phyloP scores from a whole-genome alignment of 2,113 vertebrate species.

The Cavia porcellus region DNA sequence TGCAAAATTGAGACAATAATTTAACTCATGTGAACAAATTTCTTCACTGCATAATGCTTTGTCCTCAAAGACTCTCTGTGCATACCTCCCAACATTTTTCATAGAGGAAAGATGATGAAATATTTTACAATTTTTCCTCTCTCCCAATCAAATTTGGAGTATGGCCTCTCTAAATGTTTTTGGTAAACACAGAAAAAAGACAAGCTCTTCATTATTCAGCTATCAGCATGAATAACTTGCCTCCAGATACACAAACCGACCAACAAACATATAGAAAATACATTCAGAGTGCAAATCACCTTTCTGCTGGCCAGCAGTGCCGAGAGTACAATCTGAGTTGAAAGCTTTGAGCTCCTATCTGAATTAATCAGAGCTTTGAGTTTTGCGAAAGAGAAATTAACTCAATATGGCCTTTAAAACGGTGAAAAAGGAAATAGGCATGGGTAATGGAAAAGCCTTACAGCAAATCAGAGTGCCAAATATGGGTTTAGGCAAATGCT shows the following conservation, averaged over 20 bases:
- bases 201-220: neutral
- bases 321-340: neutral
- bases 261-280: neutral
- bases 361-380: constrained; percentile 14
- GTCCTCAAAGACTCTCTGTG: constrained; percentile 27
- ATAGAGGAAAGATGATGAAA: constrained; percentile 1
- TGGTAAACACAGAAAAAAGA: constrained; percentile 31
- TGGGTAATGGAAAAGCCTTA: neutral
- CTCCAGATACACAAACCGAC: neutral
- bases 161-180: constrained; percentile 31
- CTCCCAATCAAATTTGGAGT: neutral
- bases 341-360: neutral
- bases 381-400: constrained; percentile 23
- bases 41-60: constrained; percentile 51
- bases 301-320: neutral
- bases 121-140: constrained; percentile 21
- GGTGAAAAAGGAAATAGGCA: neutral
- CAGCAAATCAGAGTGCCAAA: neutral
- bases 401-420: neutral
- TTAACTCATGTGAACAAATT: constrained; percentile 61
- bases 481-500: neutral
- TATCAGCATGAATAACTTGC: neutral
- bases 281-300: neutral
- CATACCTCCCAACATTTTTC: constrained; percentile 25
- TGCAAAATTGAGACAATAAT: constrained; percentile 64